A percentile compares a stretch with the other conserved stretches of the same genome.
These are phyloP conservation scores for Papilio gigon DNA, from an alignment of 2,888 invertebrate genomes.

Conservation along the genomic window DNA sequence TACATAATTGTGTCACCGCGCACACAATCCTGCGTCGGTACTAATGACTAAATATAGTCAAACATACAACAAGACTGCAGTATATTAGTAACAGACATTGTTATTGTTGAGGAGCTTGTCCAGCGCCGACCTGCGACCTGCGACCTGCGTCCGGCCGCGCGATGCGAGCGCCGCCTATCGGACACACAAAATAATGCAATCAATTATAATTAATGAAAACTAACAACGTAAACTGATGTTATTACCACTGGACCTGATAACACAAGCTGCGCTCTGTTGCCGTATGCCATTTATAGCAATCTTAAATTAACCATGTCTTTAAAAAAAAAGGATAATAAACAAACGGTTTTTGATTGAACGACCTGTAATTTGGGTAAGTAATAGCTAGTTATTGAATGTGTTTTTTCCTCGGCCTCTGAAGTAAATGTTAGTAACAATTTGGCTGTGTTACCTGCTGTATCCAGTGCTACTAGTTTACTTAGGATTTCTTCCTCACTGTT, in stretches of 20 bases:
- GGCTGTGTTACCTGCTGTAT: no score
- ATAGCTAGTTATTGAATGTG: no score
- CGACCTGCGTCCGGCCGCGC: not conserved
- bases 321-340: no score
- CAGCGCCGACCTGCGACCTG: constrained; percentile 5
- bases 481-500: no score
- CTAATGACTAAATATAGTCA: not conserved
- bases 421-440: no score
- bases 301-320: no score
- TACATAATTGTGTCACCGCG: not conserved
- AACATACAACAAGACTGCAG: not conserved
- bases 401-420: no score
- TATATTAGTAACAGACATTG: constrained; percentile 5
- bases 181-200: constrained; percentile 52
- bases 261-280: not conserved
- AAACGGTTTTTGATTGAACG: no score
- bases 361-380: no score
- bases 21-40: not conserved
- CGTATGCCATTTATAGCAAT: not conserved
- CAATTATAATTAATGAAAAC: constrained; percentile 33
- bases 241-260: constrained; percentile 20
- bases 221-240: constrained; percentile 21
- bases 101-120: constrained; percentile 16
- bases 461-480: no score
- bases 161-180: constrained; percentile 44